phyloP scores from a whole-genome alignment of 92 coral and sea anemone genomes.

The Parazoanthus swiftii region DNA sequence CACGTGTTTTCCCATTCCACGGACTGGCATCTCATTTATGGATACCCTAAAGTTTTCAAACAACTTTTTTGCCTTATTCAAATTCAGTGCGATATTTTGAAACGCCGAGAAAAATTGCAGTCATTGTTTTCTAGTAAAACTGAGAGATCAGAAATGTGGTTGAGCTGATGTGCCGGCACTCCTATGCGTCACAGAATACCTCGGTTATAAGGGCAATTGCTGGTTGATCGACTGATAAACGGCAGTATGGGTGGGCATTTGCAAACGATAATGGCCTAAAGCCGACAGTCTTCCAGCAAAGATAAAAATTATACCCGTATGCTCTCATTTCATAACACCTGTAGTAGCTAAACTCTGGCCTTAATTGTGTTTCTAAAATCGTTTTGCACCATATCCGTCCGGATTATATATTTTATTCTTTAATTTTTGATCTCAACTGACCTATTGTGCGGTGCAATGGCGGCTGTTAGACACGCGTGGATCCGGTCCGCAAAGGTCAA shows the following conservation, averaged over 20 bases:
- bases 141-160: slow-evolving; percentile 34
- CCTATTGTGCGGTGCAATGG: slow-evolving; percentile 4
- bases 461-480: slow-evolving; percentile 32
- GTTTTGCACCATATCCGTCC: background rate
- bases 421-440: background rate
- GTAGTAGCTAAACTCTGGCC: background rate
- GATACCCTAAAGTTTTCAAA: background rate
- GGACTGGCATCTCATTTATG: background rate
- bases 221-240: slow-evolving; percentile 39
- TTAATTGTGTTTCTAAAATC: background rate
- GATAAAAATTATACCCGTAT: slow-evolving; percentile 14
- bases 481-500: slow-evolving; percentile 31
- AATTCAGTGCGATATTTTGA: background rate
- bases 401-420: background rate
- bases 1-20: background rate
- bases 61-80: background rate
- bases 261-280: slow-evolving; percentile 14
- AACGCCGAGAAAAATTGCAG: background rate
- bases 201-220: slow-evolving; percentile 43
- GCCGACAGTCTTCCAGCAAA: slow-evolving; percentile 32
- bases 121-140: background rate
- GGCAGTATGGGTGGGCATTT: slow-evolving; percentile 44
- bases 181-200: slow-evolving; percentile 35
- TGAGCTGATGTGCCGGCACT: slow-evolving; percentile 38
- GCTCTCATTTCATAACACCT: background rate